phyloP scores from a whole-genome alignment of 2,113 vertebrate genomes.

The Pseudonaja textilis region DNA sequence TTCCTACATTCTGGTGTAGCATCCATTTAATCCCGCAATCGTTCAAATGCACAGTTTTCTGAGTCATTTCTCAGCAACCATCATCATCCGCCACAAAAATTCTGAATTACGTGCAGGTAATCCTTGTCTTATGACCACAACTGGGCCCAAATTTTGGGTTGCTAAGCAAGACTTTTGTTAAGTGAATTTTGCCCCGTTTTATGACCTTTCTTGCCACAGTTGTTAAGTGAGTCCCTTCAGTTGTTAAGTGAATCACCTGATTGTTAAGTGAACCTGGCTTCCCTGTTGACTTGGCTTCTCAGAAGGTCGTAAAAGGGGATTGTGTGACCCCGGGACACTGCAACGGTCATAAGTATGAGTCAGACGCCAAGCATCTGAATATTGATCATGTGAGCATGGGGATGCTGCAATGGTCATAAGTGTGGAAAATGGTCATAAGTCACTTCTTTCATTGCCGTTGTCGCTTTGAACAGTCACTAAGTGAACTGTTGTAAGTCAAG shows the following conservation, averaged over 20 bases:
- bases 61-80: background rate
- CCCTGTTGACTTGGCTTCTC: background rate
- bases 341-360: background rate
- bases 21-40: background rate
- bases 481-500: background rate
- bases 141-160: background rate
- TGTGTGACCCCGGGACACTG: background rate
- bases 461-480: background rate
- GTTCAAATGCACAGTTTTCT: background rate
- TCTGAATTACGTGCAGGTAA: background rate
- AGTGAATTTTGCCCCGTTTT: background rate
- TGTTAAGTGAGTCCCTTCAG: background rate
- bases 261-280: background rate
- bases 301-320: too few species aligned
- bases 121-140: background rate
- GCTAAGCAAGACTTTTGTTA: background rate
- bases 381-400: background rate
- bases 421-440: background rate
- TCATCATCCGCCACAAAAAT: background rate
- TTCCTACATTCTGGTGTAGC: background rate
- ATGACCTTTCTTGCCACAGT: background rate
- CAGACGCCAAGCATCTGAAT: background rate
- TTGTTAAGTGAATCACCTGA: too few species aligned
- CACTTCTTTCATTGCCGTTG: background rate
- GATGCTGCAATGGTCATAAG: background rate